These are phyloP conservation scores for Calliphora vomitoria DNA, from an alignment of 2,888 invertebrate genomes.

Conservation along the genomic window DNA sequence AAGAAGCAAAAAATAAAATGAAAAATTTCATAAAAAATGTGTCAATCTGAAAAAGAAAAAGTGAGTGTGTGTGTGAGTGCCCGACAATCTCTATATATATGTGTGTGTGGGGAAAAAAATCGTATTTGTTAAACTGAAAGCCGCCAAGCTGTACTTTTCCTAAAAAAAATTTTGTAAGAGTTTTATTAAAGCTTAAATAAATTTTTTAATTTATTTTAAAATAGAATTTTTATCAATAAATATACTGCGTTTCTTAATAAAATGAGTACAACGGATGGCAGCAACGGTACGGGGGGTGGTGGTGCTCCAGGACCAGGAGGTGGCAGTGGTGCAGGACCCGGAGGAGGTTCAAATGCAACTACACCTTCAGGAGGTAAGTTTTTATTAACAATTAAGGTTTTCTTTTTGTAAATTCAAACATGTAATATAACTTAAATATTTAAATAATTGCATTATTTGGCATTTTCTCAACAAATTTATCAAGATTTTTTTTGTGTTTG, in stretches of 20 bases:
- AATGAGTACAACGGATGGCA: slow-evolving; percentile 80
- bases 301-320: slow-evolving; percentile 78
- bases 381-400: neutral
- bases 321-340: slow-evolving; percentile 76
- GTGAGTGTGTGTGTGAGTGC: slow-evolving; percentile 38
- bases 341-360: slow-evolving; percentile 75
- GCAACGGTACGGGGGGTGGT: slow-evolving; percentile 75
- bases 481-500: slow-evolving; percentile 62
- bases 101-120: slow-evolving; percentile 43
- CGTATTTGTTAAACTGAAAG: slow-evolving; percentile 56
- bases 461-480: slow-evolving; percentile 43
- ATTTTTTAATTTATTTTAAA: slow-evolving; percentile 65
- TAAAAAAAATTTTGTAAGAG: neutral
- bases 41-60: slow-evolving; percentile 60
- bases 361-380: slow-evolving; percentile 79
- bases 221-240: slow-evolving; percentile 78
- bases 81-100: slow-evolving; percentile 10
- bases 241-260: slow-evolving; percentile 78
- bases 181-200: slow-evolving; percentile 45
- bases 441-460: slow-evolving; percentile 31
- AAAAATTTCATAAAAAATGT: slow-evolving; percentile 57
- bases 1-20: slow-evolving; percentile 27
- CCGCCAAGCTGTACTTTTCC: slow-evolving; percentile 73
- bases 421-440: slow-evolving; percentile 5
- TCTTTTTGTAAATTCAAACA: neutral